phyloP scores from a whole-genome alignment of 2,797 vertebrate species.

The Cyprinella venusta region DNA sequence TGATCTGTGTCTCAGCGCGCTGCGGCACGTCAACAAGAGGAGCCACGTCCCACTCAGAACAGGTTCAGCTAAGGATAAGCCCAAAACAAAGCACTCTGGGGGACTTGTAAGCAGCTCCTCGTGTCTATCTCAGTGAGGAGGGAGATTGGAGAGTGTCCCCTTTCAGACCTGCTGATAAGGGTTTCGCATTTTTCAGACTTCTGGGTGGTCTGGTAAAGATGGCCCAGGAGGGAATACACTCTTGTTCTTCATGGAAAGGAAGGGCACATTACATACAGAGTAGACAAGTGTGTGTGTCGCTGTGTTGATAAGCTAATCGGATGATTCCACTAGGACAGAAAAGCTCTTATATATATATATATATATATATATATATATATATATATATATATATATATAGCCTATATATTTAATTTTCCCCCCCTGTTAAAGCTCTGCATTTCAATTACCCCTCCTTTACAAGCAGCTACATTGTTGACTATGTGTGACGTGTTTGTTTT shows the following conservation, averaged over 20 bases:
- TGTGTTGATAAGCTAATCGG: constrained; percentile 73
- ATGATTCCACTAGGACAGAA: constrained; percentile 60
- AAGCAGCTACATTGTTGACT: constrained; percentile 59
- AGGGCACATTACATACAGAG: constrained; percentile 71
- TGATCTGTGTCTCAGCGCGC: background rate
- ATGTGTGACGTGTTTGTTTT: constrained; percentile 24
- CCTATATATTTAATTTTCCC: background rate
- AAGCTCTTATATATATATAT: constrained; percentile 35
- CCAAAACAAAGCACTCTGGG: constrained; percentile 39
- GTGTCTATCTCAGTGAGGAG: constrained; percentile 54
- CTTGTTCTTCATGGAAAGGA: constrained; percentile 61
- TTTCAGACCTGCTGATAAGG: constrained; percentile 50
- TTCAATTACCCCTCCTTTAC: constrained; percentile 64
- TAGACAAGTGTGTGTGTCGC: constrained; percentile 69
- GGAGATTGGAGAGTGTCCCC: constrained; percentile 58
- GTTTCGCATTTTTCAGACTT: constrained; percentile 54
- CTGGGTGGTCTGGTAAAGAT: constrained; percentile 62
- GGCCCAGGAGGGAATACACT: constrained; percentile 62
- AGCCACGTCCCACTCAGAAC: constrained; percentile 10
- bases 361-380: background rate
- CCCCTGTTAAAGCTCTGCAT: constrained; percentile 63
- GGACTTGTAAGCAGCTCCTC: constrained; percentile 59
- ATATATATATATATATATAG: background rate
- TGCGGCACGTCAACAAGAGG: constrained; percentile 4
- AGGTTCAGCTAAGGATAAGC: constrained; percentile 64